A percentile compares a stretch with the other conserved stretches of the same genome.
Conservation (phyloP, 2,797 vertebrate species). For the Xiphorhynchus erythropygius region DNA sequence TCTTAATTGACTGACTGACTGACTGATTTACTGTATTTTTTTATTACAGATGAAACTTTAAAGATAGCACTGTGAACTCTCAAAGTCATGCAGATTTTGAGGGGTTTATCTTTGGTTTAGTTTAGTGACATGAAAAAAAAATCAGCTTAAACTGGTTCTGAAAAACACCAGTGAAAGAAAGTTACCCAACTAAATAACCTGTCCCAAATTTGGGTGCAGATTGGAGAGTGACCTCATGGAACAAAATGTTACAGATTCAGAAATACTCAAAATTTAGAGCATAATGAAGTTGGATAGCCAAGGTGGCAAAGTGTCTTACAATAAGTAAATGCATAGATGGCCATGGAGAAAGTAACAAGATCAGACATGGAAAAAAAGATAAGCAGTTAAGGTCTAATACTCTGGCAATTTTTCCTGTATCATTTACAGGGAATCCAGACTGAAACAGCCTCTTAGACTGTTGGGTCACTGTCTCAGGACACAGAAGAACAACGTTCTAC, state of each 20-base stretch:
- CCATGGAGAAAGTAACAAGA: not conserved
- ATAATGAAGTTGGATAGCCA: not conserved
- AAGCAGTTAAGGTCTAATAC: not conserved
- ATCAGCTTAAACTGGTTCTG: not conserved
- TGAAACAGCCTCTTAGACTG: not conserved
- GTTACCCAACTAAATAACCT: not conserved
- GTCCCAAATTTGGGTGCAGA: not conserved
- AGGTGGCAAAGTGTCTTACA: not conserved
- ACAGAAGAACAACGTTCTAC: not conserved
- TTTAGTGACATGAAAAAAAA: not conserved
- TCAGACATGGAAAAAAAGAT: not conserved
- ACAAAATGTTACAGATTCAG: not conserved
- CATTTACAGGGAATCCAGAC: not conserved
- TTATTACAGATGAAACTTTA: constrained; percentile 26
- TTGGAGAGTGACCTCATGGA: not conserved
- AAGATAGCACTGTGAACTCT: not conserved
- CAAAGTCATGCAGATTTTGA: not conserved
- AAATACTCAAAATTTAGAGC: not conserved
- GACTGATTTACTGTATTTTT: constrained; percentile 10
- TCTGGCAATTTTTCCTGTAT: not conserved
- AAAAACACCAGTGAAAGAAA: not conserved
- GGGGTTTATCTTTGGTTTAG: not conserved
- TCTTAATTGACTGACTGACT: constrained; percentile 42
- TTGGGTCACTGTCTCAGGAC: not conserved
- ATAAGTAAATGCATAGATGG: accelerated